Evolutionary conservation across 2,113 vertebrate genomes (phyloP), one percentile per base, ranked within the genome.

Genomic region (Bos javanicus): DNA sequence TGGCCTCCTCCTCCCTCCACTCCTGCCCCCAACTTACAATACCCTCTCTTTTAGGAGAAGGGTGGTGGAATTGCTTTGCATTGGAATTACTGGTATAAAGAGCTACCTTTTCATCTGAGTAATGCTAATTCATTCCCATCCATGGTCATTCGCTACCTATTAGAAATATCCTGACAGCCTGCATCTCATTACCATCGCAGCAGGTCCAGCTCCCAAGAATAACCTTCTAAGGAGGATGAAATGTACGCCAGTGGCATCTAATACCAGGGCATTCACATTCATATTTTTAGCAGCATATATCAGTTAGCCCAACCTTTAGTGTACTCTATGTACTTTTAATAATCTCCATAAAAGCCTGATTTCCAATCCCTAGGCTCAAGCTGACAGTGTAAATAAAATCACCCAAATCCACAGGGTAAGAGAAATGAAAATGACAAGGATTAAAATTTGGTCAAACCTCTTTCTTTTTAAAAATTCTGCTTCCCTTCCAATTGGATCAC

Each of bases 371-470:
- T 99, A 98, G 99, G 99, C 99, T 99, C 99, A 99, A 99, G 99
- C 99, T 99, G 99, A 99, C 99, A 99, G 99, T 99, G 99, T 99
- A 99, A 99, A 99, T 99, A 99, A 99, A 99, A 99, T 99, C 99
- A 99, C 99, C 99, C 99, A 99, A 99, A 99, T 99, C 99, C 99
- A 99, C 99, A 99, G 99, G 99, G 99, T 99, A 99, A 99, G 99
- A 99, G 99, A 99, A 99, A 99, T 99, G 99, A 99, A 99, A 99
- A 99, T 99, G 99, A 99, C 99, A 99, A 99, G 99, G 99, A 99
- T 99, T 99, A 99, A 99, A 99, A 99, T 99, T 99, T 99, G 98
- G 99, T 99, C 99, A 99, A 99, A 99, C 99, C 99, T 99, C 99
- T 99, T 99, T 99, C 99, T 99, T 99, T 99, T 99, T 99, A 99